These are phyloP conservation scores for Tenrec ecaudatus DNA, from an alignment of 2,113 vertebrate genomes.

Conservation along the genomic window DNA sequence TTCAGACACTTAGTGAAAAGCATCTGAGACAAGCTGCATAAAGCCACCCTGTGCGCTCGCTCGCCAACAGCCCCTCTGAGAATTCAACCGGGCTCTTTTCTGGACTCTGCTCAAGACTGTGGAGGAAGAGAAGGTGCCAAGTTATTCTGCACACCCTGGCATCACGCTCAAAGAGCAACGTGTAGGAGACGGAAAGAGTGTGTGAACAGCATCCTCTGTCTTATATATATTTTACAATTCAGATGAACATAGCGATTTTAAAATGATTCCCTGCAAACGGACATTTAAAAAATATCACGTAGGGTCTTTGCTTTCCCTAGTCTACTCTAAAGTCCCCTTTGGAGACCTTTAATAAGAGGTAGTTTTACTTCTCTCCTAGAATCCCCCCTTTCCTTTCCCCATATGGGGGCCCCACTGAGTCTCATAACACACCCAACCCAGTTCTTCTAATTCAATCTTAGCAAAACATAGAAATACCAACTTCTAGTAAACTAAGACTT, in stretches of 20 bases:
- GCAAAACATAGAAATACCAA: not conserved
- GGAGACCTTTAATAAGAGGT: not conserved
- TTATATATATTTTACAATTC: conserved; percentile 56
- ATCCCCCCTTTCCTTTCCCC: not conserved
- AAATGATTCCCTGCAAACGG: conserved; percentile 6
- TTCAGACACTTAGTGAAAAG: conserved; percentile 61
- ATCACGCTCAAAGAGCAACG: conserved; percentile 16
- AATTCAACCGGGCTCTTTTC: conserved; percentile 56
- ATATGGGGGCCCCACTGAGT: not conserved
- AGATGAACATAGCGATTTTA: conserved; percentile 20
- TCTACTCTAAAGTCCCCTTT: not conserved
- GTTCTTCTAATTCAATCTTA: conserved; percentile 39
- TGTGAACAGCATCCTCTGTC: not conserved
- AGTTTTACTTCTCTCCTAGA: conserved; percentile 15
- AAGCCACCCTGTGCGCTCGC: conserved; percentile 71
- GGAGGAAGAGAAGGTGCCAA: conserved; percentile 60
- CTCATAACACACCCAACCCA: not conserved
- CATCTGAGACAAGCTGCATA: conserved; percentile 66
- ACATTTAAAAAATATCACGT: not conserved
- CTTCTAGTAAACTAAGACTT: conserved; percentile 15
- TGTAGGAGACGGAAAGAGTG: not conserved
- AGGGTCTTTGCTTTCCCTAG: conserved; percentile 19
- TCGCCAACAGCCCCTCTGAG: conserved; percentile 76
- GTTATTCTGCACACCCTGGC: conserved; percentile 57
- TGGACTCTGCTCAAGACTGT: conserved; percentile 32